Evolutionary conservation across 2,113 vertebrate genomes (phyloP).

Genomic region (Gallinago paraguaiae): DNA sequence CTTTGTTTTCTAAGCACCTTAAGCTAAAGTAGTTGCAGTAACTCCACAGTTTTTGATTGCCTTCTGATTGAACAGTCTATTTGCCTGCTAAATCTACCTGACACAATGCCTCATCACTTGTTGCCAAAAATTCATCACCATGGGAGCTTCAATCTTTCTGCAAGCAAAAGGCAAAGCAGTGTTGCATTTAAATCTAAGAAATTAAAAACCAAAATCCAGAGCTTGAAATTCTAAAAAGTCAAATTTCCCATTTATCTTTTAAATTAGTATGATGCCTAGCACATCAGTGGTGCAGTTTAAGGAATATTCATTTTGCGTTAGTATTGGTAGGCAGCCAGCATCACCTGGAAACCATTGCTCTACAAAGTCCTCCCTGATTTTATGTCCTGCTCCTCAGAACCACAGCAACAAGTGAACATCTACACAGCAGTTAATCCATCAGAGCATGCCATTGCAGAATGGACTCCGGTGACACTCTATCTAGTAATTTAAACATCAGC

Average conservation of each 20-base stretch:
- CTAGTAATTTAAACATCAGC: not conserved
- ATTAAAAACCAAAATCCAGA: not conserved
- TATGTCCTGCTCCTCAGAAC: not conserved
- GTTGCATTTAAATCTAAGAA: not conserved
- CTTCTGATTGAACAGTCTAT: not conserved
- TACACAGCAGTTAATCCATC: not conserved
- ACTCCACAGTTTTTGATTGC: not conserved
- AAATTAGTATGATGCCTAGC: not conserved
- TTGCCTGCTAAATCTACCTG: not conserved
- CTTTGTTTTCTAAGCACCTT: not conserved
- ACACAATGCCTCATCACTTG: not conserved
- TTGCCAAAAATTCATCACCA: not conserved
- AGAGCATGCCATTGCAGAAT: not conserved
- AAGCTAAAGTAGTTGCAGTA: not conserved
- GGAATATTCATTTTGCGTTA: not conserved
- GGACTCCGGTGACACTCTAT: rapidly evolving
- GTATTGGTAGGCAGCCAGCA: not conserved
- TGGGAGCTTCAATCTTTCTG: not conserved
- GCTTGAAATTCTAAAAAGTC: not conserved
- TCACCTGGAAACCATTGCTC: not conserved
- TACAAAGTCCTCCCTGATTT: not conserved
- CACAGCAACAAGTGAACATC: not conserved
- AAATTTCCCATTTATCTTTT: not conserved
- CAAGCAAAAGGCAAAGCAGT: not conserved
- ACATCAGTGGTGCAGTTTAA: not conserved